Evolutionary conservation across 1,140 invertebrate genomes (phyloP), one percentile per base, ranked within the genome.

Genomic region (Pomacea maculata): DNA sequence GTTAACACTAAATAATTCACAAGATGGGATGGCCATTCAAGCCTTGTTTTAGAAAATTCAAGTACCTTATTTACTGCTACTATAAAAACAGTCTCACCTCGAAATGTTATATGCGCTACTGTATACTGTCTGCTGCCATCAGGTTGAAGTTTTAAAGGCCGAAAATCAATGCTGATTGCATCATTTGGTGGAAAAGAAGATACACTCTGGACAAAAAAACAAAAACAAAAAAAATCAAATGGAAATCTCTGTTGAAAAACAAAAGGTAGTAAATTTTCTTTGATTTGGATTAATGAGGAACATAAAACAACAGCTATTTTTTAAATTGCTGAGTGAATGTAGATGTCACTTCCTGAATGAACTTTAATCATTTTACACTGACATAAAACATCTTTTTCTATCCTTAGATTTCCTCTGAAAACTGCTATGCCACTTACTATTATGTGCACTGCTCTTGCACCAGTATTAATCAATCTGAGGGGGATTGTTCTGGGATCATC

Each of bases 51-150:
- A 45, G 34, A 45, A 45, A 45, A 45, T 45, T 45, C 34, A 45
- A 45, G 34, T 45, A 6, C 34, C 34, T 45, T 45, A 45, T 45
- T 45, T 45, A 45, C 34, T 45, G 34, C 34, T 45, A 45, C 34
- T 45, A 45, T 61, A 25, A 77, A 75, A 25, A 52, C 67, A 19
- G 84, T 94, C 94, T 94, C 91, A 96, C 95, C 96, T 92, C 95
- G 93, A 84, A 96, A 94, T 81, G 95, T 94, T 76, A 97, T 91
- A 76, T 93, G 93, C 65, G 95, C 96, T 67, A 96, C 93, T 85
- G 94, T 92, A 52, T 94, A 93, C 80, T 93, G 93, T 82, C 92
- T 89, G 79, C 93, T 92, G 25, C 93, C 92, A 83, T 94, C 94
- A 74, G 94, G 93, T 78, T 93, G 93, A 85, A 95, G 92, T 87